Evolutionary conservation across 2,888 invertebrate genomes (phyloP), one percentile per base, ranked within the genome.

Genomic region (Trachelus iudaicus): DNA sequence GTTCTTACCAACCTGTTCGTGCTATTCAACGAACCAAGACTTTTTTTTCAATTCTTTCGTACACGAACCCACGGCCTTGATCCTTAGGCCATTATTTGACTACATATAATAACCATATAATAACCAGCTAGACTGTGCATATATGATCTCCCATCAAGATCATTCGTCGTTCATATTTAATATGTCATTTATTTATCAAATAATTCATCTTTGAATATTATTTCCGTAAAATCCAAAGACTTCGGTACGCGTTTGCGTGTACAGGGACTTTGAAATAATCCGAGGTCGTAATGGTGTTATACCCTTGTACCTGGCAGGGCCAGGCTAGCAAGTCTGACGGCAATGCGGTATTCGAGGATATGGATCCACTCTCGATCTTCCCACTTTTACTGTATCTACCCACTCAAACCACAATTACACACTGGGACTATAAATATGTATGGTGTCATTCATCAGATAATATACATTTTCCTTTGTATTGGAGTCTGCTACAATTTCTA

Each of bases 281-380:
- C 23, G 56, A 56, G 56, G 23, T 56, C 56, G 56, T 56, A 56
- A 56, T 56, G 23, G 56, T 56, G 56, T 56, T 23, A 56, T 23
- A 56, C 56, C 23, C 56, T 23, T 56, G 81, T 83, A 84, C 83
- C 81, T 84, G 84, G 79, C 68, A 37, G 78, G 77, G 75, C 75
- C 79, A 80, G 79, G 81, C 75, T 75, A 76, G 33, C 68, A 75
- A 75, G 75, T 77, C 75, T 75, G 69, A 80, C 79, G 80, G 56
- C 83, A 81, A 79, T 83, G 83, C 84, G 75, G 83, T 77, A 80
- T 73, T 79, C 78, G 75, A 75, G 69, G 69, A 76, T 23, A 34
- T 69, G 68, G 56, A 56, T 56, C 56, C 23, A 56, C 56, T 56
- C 56, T 56, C 56, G 56, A 56, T 56, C 23, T 56, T 56, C 23